These are phyloP conservation scores for Salvelinus namaycush DNA, from an alignment of 2,113 vertebrate species.

Conservation along the genomic window DNA sequence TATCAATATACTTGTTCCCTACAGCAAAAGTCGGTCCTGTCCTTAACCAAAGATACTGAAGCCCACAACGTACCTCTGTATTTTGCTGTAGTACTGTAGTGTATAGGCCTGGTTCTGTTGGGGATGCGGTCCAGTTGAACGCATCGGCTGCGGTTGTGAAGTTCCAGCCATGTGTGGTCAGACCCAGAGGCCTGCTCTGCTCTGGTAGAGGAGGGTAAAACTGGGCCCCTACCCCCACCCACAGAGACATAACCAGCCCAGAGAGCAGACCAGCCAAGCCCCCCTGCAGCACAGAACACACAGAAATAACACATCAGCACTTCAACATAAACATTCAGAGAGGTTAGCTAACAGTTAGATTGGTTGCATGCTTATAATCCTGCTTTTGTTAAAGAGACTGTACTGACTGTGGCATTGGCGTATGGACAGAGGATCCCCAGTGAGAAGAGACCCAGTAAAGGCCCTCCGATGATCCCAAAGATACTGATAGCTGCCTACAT, in stretches of 20 bases:
- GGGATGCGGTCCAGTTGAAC: constrained; percentile 10
- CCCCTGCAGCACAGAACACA: constrained; percentile 42
- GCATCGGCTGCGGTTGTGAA: constrained; percentile 3
- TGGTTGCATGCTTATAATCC: too few species aligned
- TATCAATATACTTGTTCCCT: too few species aligned
- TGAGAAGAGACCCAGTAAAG: constrained; percentile 73
- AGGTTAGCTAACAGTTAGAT: too few species aligned
- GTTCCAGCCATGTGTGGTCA: constrained; percentile 44
- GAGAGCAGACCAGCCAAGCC: constrained; percentile 50
- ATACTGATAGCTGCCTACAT: constrained; percentile 55
- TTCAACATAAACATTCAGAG: neutral
- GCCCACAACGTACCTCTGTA: constrained; percentile 10
- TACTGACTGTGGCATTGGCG: constrained; percentile 76
- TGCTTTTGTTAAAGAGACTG: too few species aligned
- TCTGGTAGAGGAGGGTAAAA: constrained; percentile 39
- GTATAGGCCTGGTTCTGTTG: neutral
- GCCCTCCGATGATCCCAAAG: constrained; percentile 44
- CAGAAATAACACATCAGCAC: neutral
- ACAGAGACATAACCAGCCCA: constrained; percentile 50
- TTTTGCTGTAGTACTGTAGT: neutral
- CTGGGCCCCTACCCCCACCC: constrained; percentile 55
- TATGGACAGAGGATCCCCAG: constrained; percentile 77
- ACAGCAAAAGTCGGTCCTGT: neutral
- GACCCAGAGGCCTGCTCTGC: constrained; percentile 32
- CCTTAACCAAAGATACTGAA: neutral